These are phyloP conservation scores for Scolopax rusticola DNA, from an alignment of 2,797 vertebrate genomes.

Conservation along the genomic window DNA sequence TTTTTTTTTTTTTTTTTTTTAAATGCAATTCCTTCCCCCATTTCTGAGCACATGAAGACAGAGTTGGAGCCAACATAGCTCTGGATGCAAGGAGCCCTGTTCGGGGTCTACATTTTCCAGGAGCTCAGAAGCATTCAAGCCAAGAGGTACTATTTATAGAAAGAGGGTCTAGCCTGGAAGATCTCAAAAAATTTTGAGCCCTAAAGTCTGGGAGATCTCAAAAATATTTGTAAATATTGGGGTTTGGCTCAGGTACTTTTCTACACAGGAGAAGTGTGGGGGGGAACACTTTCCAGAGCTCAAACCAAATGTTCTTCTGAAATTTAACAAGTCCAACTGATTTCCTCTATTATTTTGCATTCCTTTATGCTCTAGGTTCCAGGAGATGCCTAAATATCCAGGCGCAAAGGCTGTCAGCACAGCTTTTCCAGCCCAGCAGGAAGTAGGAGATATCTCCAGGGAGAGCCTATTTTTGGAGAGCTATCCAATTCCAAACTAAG, in stretches of 20 bases:
- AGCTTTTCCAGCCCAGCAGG: constrained; percentile 61
- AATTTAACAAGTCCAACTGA: not conserved
- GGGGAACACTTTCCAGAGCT: not conserved
- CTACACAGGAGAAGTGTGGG: not conserved
- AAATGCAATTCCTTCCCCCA: not conserved
- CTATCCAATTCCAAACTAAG: constrained; percentile 49
- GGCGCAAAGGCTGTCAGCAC: constrained; percentile 17
- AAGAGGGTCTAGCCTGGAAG: not conserved
- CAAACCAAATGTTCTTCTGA: not conserved
- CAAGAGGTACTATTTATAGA: not conserved
- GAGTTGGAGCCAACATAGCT: not conserved
- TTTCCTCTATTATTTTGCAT: constrained; percentile 57
- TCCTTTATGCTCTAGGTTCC: constrained; percentile 34
- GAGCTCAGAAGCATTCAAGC: not conserved
- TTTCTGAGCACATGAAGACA: not conserved
- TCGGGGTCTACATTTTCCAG: not conserved
- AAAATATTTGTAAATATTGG: constrained; percentile 40
- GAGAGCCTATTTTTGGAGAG: constrained; percentile 63
- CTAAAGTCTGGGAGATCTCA: constrained; percentile 32
- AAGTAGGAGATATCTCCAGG: constrained; percentile 60
- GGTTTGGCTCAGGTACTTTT: constrained; percentile 30
- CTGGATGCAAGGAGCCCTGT: not conserved
- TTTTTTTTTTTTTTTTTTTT: not conserved
- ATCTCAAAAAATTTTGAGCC: not conserved
- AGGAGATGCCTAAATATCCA: constrained; percentile 45